These are phyloP conservation scores for Pseudolycoriella hygida DNA, from an alignment of 2,888 invertebrate species.

Conservation along the genomic window DNA sequence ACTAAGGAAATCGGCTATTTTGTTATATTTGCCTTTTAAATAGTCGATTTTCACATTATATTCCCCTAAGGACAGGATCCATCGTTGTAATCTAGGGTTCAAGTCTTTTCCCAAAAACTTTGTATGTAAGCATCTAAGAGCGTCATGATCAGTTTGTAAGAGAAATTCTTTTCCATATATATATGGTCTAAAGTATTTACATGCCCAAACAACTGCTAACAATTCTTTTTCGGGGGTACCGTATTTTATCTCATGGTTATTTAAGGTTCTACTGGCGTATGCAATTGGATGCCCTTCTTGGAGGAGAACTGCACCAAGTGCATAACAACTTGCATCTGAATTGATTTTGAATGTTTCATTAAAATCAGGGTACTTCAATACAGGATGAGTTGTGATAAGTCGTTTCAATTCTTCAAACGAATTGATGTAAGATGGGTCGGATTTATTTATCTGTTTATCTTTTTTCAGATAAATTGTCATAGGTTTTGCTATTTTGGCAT, in stretches of 20 bases:
- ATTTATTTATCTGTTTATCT: constrained; percentile 1
- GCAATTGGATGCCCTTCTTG: constrained; percentile 17
- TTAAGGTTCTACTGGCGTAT: constrained; percentile 17
- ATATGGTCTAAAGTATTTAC: constrained; percentile 21
- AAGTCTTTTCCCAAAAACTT: too few relatives aligned
- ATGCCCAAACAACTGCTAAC: constrained; percentile 19
- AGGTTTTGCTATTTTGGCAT: constrained; percentile 10
- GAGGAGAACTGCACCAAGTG: constrained; percentile 16
- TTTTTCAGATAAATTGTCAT: constrained; percentile 10
- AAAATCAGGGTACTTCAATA: constrained; percentile 22
- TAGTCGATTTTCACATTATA: constrained; percentile 1
- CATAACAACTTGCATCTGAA: constrained; percentile 18
- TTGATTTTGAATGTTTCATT: constrained; percentile 16
- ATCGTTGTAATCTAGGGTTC: too few relatives aligned
- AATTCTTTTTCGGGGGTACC: constrained; percentile 23
- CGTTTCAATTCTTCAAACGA: constrained; percentile 9
- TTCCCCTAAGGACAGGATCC: neutral
- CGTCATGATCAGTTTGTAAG: too few relatives aligned
- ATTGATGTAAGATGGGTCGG: neutral
- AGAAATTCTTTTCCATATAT: constrained; percentile 21
- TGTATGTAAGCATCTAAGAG: too few relatives aligned
- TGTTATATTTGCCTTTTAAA: neutral
- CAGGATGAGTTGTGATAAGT: constrained; percentile 13
- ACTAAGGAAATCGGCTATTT: neutral
- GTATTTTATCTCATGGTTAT: too few relatives aligned